A percentile compares a stretch with the other conserved stretches of the same genome.
Conservation (phyloP, 2,888 invertebrate species). For the Lordiphosa andalusiaca region DNA sequence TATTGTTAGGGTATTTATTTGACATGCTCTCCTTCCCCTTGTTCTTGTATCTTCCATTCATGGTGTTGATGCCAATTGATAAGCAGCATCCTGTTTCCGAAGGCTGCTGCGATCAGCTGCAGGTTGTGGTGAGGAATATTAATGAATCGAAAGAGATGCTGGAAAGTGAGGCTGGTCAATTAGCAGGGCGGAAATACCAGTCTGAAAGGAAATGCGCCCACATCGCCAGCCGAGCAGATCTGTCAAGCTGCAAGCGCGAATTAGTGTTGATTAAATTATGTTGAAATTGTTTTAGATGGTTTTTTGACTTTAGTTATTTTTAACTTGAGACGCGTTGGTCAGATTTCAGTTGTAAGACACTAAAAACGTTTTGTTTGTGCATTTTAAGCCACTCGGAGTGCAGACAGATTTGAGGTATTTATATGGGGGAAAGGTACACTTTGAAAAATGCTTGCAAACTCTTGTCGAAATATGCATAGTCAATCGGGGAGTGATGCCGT, state of each 20-base stretch:
- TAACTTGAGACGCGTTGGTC: conserved; percentile 60
- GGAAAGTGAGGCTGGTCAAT: conserved; percentile 39
- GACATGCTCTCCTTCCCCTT: conserved; percentile 26
- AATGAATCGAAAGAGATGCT: conserved; percentile 37
- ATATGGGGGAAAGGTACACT: conserved; percentile 22
- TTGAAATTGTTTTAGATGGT: conserved; percentile 40
- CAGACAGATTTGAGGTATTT: conserved; percentile 26
- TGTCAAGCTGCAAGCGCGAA: conserved; percentile 64
- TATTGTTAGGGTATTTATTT: conserved; percentile 20
- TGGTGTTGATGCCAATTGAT: conserved; percentile 50
- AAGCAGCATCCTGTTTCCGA: conserved; percentile 74
- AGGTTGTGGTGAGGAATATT: conserved; percentile 42
- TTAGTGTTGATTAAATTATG: conserved; percentile 74
- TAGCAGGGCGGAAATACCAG: conserved; percentile 55
- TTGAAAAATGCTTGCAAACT: too few relatives aligned
- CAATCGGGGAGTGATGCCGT: too few relatives aligned
- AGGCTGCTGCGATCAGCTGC: conserved; percentile 22
- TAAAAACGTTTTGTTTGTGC: conserved; percentile 70
- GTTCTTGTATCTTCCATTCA: conserved; percentile 25
- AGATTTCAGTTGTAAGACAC: conserved; percentile 71
- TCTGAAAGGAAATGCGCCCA: neutral
- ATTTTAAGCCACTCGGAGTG: conserved; percentile 55
- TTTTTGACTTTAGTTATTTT: conserved; percentile 56
- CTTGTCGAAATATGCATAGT: too few relatives aligned
- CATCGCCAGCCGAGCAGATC: conserved; percentile 14